Evolutionary conservation across 2,113 vertebrate species (phyloP).

Genomic region (Oceanites oceanicus): DNA sequence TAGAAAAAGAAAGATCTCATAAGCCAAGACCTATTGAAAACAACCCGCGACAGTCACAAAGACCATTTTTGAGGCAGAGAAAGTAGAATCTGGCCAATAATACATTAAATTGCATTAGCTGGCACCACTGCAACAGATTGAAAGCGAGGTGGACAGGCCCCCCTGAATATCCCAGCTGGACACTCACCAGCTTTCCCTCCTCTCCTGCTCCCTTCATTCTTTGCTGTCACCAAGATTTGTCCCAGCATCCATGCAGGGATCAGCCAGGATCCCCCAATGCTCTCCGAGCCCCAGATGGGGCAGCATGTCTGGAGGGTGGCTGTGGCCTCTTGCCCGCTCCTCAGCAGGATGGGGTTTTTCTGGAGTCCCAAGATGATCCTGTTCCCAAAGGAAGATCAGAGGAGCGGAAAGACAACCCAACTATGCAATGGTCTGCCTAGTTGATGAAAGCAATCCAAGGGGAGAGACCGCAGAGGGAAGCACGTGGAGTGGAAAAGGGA

Average conservation of each 20-base stretch:
- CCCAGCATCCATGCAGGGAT: background rate
- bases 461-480: background rate
- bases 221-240: background rate
- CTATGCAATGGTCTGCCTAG: background rate
- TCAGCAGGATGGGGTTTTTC: background rate
- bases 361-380: background rate
- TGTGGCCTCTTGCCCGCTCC: background rate
- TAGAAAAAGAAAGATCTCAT: background rate
- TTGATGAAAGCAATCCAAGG: background rate
- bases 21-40: background rate
- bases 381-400: background rate
- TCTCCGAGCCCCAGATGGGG: background rate
- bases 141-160: background rate
- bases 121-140: background rate
- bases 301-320: background rate
- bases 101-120: background rate
- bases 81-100: background rate
- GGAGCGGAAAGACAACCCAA: background rate
- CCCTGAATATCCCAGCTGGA: background rate
- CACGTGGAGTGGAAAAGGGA: fast-evolving
- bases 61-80: background rate
- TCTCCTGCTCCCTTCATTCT: background rate
- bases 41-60: background rate
- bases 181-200: background rate
- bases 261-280: background rate